Base-by-base conservation (phyloP, 2,113 vertebrate genomes). In the Ceyx margarethae region DNA sequence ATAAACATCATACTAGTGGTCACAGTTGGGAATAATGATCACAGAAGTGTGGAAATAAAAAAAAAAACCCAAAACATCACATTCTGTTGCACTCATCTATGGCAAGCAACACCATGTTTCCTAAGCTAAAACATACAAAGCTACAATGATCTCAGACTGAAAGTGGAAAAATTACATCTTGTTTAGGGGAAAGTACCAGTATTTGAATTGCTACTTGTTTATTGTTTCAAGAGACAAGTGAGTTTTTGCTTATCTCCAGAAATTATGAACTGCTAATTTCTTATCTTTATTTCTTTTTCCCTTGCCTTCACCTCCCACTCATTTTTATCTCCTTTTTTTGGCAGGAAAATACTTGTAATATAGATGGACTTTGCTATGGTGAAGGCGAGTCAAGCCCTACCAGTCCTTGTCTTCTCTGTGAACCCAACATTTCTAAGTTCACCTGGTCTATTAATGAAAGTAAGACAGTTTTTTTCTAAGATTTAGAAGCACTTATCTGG, bases 341-440 rank as follows among this genome's bases (percentile, higher is more conserved):
- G 11, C 93, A 99, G 99, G 98, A 98, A 95, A 98, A 98, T 87
- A 97, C 97, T 16, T 99, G 98, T 96, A 97, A 95, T 92, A 98
- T 99, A 31, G 97, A 98, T 77, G 98, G 98, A 16, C n/a, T 97
- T 66, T 99, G 99, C 95, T 98, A 98, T 61, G 90, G 57, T 21
- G 97, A 98, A 87, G 98, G 97, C 12, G 97, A 98, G 61, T 94
- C 94, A 93, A 98, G 96, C 87, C 98, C 98, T 88, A 96, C 95
- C 92, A 98, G 97, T 71, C 96, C 98, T 43, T 99, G 98, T 86
- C 97, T 98, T 91, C 95, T 97, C 26, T 99, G 98, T 94, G 98
- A 95, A 74, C 97, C 98, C 1, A 89, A 96, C 29, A 87, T 97
- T 48, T 99, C 98, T 77, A 98, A 96, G 78, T 97, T 98, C 92